These are phyloP conservation scores for Apeltes quadracus DNA, from an alignment of 2,113 vertebrate species.

Conservation along the genomic window DNA sequence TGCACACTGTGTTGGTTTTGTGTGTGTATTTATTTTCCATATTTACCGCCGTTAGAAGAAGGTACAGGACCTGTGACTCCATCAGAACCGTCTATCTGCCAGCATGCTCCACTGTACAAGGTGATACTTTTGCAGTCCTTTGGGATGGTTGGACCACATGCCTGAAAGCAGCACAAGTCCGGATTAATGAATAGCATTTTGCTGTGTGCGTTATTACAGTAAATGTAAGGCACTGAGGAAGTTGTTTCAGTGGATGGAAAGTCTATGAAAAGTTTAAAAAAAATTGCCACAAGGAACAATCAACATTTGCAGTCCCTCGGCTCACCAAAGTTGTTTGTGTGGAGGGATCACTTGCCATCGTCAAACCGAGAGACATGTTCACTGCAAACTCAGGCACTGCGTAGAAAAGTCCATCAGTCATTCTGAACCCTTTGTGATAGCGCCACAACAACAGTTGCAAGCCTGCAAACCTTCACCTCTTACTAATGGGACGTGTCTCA, in stretches of 20 bases:
- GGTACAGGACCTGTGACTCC: fast-evolving
- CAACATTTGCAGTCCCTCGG: background rate
- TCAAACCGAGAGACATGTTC: conserved; percentile 80
- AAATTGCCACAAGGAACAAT: background rate
- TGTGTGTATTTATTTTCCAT: background rate
- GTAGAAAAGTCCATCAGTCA: background rate
- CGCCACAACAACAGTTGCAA: background rate
- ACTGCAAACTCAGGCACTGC: conserved; percentile 65
- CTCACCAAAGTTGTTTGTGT: conserved; percentile 66
- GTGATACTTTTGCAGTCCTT: conserved; percentile 72
- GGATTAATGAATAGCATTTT: background rate
- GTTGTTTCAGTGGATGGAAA: background rate
- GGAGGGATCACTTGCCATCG: conserved; percentile 53
- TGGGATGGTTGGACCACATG: conserved; percentile 78
- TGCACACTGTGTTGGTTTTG: background rate
- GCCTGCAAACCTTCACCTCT: background rate
- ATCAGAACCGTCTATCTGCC: background rate
- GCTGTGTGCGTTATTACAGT: background rate
- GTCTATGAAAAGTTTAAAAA: background rate
- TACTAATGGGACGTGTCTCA: background rate
- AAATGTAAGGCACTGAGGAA: background rate
- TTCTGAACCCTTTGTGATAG: background rate
- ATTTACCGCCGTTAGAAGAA: conserved; percentile 47
- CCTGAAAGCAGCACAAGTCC: conserved; percentile 46
- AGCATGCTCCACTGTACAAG: conserved; percentile 73